Evolutionary conservation across 2,888 invertebrate species (phyloP).

Genomic region (Opisthograptis luteolata): DNA sequence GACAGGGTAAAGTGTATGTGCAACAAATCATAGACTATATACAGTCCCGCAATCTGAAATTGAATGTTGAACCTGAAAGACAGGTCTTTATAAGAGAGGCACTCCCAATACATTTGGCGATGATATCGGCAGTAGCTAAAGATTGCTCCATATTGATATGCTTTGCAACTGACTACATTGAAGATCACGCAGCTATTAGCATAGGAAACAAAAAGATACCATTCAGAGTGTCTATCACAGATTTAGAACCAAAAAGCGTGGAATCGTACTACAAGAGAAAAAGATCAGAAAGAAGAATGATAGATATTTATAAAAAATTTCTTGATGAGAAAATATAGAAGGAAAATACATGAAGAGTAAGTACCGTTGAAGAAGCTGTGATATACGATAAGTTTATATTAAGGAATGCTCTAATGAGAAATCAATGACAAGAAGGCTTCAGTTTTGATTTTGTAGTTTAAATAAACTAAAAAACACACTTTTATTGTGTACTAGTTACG

Average conservation of each 20-base stretch:
- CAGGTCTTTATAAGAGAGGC: constrained; percentile 45
- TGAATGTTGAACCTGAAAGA: constrained; percentile 42
- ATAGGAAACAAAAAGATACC: constrained; percentile 66
- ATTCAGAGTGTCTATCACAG: constrained; percentile 85
- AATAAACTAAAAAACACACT: too few relatives aligned
- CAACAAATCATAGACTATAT: constrained; percentile 49
- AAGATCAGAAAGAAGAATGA: constrained; percentile 56
- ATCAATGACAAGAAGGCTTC: too few relatives aligned
- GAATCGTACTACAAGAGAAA: constrained; percentile 61
- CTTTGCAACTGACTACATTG: constrained; percentile 56
- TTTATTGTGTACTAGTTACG: too few relatives aligned
- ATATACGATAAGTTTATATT: background rate
- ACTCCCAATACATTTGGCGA: constrained; percentile 51
- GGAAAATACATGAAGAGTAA: constrained; percentile 12
- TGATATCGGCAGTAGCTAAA: constrained; percentile 87
- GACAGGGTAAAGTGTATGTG: constrained; percentile 55
- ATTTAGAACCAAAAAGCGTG: constrained; percentile 87
- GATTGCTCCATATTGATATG: constrained; percentile 89
- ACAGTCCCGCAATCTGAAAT: constrained; percentile 45
- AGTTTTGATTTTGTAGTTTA: background rate
- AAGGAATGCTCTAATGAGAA: background rate
- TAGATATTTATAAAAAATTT: constrained; percentile 54
- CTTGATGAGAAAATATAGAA: constrained; percentile 19
- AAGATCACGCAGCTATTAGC: constrained; percentile 49
- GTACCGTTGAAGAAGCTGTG: background rate